A percentile compares a stretch with the other conserved stretches of the same genome.
Conservation (phyloP, 1,140 invertebrate species). For the Saccostrea echinata region DNA sequence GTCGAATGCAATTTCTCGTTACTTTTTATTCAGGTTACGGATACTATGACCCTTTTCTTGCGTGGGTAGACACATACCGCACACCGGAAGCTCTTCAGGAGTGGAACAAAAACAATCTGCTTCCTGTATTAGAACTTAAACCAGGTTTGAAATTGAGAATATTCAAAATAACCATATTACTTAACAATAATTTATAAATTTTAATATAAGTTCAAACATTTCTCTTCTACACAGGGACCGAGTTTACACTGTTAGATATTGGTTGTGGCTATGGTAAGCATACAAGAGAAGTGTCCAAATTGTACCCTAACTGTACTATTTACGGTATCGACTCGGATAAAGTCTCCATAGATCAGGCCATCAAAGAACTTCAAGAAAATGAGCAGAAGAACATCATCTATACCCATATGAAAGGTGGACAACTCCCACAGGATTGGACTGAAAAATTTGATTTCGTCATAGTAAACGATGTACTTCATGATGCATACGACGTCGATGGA, state of each 20-base stretch:
- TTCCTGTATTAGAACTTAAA: background rate
- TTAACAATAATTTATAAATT: background rate
- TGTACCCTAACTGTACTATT: background rate
- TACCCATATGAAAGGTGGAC: background rate
- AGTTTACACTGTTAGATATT: background rate
- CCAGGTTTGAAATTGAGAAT: background rate
- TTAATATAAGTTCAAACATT: background rate
- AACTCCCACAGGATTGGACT: slow-evolving; percentile 17
- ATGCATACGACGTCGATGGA: slow-evolving; percentile 4
- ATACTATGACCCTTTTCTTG: background rate
- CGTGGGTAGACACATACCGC: background rate
- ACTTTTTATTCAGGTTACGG: background rate
- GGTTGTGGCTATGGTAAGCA: slow-evolving; percentile 5
- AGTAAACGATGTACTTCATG: slow-evolving; percentile 49
- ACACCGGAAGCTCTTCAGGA: background rate
- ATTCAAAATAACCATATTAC: background rate
- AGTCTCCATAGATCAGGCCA: background rate
- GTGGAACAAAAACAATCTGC: background rate
- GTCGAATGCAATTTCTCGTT: background rate
- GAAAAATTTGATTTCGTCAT: slow-evolving; percentile 52
- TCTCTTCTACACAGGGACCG: background rate
- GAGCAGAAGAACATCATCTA: background rate
- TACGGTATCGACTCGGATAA: background rate
- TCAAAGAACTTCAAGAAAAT: background rate
- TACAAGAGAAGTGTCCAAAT: background rate